Conservation (phyloP, 2,113 vertebrate genomes). For the Heteronetta atricapilla region DNA sequence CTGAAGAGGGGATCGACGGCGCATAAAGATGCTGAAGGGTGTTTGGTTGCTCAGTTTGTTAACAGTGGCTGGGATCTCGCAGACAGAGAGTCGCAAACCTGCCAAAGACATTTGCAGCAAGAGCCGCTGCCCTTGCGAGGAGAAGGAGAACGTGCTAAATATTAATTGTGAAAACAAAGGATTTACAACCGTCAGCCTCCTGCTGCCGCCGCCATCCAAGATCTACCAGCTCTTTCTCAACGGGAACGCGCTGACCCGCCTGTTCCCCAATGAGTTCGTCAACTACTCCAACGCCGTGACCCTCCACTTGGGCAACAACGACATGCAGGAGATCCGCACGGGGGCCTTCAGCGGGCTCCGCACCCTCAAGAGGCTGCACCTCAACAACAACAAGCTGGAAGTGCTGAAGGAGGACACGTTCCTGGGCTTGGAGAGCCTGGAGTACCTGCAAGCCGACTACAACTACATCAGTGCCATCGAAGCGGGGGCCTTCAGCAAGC, state of each 20-base stretch:
- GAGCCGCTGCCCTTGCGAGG: conserved; percentile 92
- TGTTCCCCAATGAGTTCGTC: conserved; percentile 92
- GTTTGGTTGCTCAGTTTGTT: conserved; percentile 93
- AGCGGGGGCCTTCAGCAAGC: conserved; percentile 91
- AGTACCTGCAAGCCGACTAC: conserved; percentile 98
- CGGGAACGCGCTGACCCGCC: conserved; percentile 91
- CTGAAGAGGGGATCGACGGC: conserved; percentile 71
- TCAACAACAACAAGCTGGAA: conserved; percentile 98
- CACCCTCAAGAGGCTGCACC: conserved; percentile 91
- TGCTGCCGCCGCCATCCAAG: conserved; percentile 91
- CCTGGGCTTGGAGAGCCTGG: conserved; percentile 91
- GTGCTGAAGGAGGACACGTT: conserved; percentile 93
- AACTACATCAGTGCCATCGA: conserved; percentile 98
- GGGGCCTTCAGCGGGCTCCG: conserved; percentile 93
- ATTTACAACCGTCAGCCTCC: conserved; percentile 90
- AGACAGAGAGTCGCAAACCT: conserved; percentile 93
- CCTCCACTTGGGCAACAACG: conserved; percentile 95
- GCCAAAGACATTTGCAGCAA: conserved; percentile 98
- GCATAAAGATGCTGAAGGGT: conserved; percentile 95
- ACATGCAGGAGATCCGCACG: conserved; percentile 91
- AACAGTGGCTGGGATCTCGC: conserved; percentile 89
- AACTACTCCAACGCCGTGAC: conserved; percentile 95
- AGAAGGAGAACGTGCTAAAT: conserved; percentile 93
- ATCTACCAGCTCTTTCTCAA: conserved; percentile 97
- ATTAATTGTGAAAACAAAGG: conserved; percentile 99